A percentile compares a stretch with the other conserved stretches of the same genome.
These are phyloP conservation scores for Halesus radiatus DNA, from an alignment of 1,140 invertebrate species.

Conservation along the genomic window DNA sequence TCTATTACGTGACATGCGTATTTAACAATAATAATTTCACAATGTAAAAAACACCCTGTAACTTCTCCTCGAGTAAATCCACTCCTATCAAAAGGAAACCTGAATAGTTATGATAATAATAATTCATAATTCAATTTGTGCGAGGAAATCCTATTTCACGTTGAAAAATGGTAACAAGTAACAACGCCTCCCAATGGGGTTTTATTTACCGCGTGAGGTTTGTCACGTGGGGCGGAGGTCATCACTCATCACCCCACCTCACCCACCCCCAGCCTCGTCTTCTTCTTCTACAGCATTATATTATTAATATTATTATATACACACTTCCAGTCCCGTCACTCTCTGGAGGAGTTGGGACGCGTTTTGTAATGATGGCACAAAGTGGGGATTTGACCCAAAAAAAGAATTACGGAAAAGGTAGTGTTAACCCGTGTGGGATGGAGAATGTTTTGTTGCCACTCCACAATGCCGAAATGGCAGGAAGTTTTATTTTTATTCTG, in stretches of 20 bases:
- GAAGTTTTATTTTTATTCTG: too few species aligned
- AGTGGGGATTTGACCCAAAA: background rate
- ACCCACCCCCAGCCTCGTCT: too few species aligned
- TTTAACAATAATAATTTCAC: too few species aligned
- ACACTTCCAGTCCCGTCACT: background rate
- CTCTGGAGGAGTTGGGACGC: background rate
- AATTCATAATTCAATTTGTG: conserved; percentile 29
- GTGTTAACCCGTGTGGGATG: background rate
- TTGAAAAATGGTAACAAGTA: conserved; percentile 19
- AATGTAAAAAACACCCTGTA: too few species aligned
- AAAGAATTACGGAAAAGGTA: background rate
- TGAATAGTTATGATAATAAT: conserved; percentile 25
- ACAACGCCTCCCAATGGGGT: conserved; percentile 3
- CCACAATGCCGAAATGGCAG: too few species aligned
- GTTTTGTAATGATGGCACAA: conserved; percentile 1
- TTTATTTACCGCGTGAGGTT: conserved; percentile 26
- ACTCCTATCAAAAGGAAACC: background rate
- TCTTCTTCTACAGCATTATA: conserved; percentile 1
- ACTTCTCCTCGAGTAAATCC: too few species aligned
- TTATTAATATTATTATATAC: background rate
- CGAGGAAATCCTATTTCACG: conserved; percentile 12
- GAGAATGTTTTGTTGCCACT: background rate
- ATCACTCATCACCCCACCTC: conserved; percentile 1
- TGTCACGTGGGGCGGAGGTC: conserved; percentile 6
- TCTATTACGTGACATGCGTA: too few species aligned